Percentiles rank a stretch among this genome's conserved stretches.
phyloP scores from a whole-genome alignment of 2,888 invertebrate genomes.

The Drosophila setosimentum region DNA sequence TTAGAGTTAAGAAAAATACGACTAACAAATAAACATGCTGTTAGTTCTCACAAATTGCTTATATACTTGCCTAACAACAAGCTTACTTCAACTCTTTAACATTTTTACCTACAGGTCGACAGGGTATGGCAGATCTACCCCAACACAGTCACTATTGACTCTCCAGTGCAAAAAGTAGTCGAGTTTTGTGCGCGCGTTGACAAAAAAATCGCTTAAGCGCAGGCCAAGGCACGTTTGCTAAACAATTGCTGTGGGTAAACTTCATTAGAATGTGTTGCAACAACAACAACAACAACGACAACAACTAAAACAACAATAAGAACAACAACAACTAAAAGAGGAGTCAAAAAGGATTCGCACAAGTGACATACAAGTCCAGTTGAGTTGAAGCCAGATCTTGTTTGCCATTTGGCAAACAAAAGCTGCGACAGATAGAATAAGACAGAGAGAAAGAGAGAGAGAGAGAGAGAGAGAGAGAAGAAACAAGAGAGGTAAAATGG shows the following conservation, averaged over 20 bases:
- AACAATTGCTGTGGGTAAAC: slow-evolving; percentile 84
- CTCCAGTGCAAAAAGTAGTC: slow-evolving; percentile 46
- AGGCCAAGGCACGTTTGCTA: slow-evolving; percentile 84
- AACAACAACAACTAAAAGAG: slow-evolving; percentile 27
- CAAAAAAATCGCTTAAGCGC: slow-evolving; percentile 79
- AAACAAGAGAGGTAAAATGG: slow-evolving; percentile 18
- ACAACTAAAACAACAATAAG: slow-evolving; percentile 22
- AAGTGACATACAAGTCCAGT: slow-evolving; percentile 70
- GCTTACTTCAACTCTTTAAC: background rate
- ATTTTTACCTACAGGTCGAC: background rate
- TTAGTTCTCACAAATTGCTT: background rate
- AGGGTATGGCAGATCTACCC: slow-evolving; percentile 4
- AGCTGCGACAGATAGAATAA: background rate
- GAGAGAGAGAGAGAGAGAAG: background rate
- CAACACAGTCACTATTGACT: background rate
- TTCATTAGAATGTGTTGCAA: slow-evolving; percentile 80
- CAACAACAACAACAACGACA: slow-evolving; percentile 51
- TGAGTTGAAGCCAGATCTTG: slow-evolving; percentile 32
- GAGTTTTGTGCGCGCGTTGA: slow-evolving; percentile 77
- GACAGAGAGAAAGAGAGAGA: background rate
- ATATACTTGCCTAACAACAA: background rate
- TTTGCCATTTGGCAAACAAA: slow-evolving; percentile 44
- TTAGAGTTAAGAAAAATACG: background rate
- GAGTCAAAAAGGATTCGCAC: slow-evolving; percentile 46
- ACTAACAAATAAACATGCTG: background rate